These are phyloP conservation scores for Pseudorectes ferrugineus DNA, from an alignment of 2,113 vertebrate species.

Conservation along the genomic window DNA sequence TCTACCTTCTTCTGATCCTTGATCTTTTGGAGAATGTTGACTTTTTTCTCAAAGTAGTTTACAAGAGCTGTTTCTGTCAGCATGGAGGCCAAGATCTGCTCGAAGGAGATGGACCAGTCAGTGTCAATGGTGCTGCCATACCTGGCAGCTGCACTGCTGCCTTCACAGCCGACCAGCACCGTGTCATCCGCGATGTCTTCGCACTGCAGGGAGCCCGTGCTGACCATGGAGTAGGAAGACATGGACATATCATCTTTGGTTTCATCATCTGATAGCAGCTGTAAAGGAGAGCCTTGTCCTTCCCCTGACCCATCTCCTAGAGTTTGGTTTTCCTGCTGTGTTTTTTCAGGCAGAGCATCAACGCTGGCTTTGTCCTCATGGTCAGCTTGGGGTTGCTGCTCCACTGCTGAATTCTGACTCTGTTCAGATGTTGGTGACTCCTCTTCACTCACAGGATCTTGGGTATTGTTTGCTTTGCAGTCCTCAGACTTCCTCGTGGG, in stretches of 20 bases:
- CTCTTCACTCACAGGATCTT: constrained; percentile 51
- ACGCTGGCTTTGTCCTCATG: constrained; percentile 14
- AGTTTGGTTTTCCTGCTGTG: constrained; percentile 57
- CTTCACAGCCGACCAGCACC: constrained; percentile 79
- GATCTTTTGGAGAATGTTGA: constrained; percentile 82
- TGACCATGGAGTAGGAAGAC: constrained; percentile 93
- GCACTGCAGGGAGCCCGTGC: constrained; percentile 85
- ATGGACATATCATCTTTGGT: constrained; percentile 88
- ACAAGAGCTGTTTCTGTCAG: constrained; percentile 91
- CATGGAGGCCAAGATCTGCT: constrained; percentile 95
- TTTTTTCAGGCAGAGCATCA: constrained; percentile 49
- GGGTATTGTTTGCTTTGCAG: neutral
- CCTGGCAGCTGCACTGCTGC: constrained; percentile 52
- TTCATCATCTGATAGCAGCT: constrained; percentile 80
- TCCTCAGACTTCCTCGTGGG: constrained; percentile 68
- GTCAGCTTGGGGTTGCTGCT: constrained; percentile 41
- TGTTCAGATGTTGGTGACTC: constrained; percentile 45
- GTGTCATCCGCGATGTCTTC: constrained; percentile 90
- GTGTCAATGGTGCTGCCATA: constrained; percentile 78
- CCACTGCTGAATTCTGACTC: constrained; percentile 38
- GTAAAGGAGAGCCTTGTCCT: constrained; percentile 68
- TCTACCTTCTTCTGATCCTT: constrained; percentile 85
- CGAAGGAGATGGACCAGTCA: constrained; percentile 95
- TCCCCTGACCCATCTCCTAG: constrained; percentile 60
- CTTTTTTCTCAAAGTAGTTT: constrained; percentile 91